These are phyloP conservation scores for Rhinoraja longicauda DNA, from an alignment of 2,797 vertebrate species.

Conservation along the genomic window DNA sequence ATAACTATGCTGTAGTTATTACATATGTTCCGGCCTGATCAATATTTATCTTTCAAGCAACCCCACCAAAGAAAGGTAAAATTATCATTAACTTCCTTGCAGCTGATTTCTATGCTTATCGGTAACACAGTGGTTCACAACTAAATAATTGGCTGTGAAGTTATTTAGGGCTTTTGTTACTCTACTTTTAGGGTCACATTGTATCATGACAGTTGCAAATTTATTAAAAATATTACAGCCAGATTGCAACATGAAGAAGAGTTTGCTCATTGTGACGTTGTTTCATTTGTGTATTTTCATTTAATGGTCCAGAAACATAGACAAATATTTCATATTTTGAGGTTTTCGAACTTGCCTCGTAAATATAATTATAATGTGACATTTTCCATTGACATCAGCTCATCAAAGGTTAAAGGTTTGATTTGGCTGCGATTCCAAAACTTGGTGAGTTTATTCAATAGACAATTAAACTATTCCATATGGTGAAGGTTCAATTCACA, in stretches of 20 bases:
- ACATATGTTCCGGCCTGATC: no score
- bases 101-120: no score
- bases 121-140: no score
- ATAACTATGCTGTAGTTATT: no score
- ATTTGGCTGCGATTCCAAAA: not conserved
- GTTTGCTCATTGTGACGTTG: not conserved
- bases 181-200: not conserved
- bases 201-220: not conserved
- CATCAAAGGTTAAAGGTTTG: not conserved
- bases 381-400: conserved; percentile 5
- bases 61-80: no score
- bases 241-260: no score
- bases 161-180: not conserved
- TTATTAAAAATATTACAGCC: not conserved
- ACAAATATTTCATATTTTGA: not conserved
- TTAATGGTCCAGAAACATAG: not conserved
- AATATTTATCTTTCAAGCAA: no score
- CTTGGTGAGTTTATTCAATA: no score
- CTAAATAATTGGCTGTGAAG: no score
- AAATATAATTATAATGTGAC: not conserved
- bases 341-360: not conserved
- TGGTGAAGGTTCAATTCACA: not conserved
- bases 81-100: no score
- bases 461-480: not conserved
- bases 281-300: not conserved